Percentiles rank a stretch among this genome's conserved stretches.
phyloP scores from a whole-genome alignment of 2,113 vertebrate genomes.

The Papio anubis region DNA sequence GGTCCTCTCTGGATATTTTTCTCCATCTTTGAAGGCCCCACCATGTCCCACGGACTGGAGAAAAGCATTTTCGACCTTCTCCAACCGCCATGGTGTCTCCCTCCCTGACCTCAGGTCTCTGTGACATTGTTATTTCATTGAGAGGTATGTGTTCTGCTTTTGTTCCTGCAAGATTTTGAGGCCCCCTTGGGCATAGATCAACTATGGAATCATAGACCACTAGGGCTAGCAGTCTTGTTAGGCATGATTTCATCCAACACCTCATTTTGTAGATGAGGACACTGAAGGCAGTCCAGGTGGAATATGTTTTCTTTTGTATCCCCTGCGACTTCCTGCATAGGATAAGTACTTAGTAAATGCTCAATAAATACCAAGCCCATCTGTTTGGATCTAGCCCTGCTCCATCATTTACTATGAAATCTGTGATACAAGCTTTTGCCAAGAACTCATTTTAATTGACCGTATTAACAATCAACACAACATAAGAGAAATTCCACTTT shows the following conservation, averaged over 20 bases:
- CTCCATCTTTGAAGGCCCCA: not conserved
- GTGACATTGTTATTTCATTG: not conserved
- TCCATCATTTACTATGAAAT: not conserved
- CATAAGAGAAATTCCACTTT: not conserved
- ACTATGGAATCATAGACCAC: not conserved
- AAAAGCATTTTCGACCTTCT: not conserved
- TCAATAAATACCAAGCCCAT: not conserved
- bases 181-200: not conserved
- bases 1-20: not conserved
- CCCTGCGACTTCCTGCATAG: not conserved
- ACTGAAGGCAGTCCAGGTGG: not conserved
- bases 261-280: not conserved
- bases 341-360: not conserved
- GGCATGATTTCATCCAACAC: not conserved
- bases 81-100: too few relatives aligned
- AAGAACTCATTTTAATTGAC: not conserved
- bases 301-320: not conserved
- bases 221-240: not conserved
- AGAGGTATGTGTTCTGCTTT: not conserved
- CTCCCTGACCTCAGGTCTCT: not conserved
- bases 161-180: not conserved
- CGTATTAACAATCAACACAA: not conserved
- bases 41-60: not conserved
- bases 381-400: not conserved
- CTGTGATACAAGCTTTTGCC: not conserved